Evolutionary conservation across 2,113 vertebrate genomes (phyloP).

Genomic region (Anthoscopus minutus): DNA sequence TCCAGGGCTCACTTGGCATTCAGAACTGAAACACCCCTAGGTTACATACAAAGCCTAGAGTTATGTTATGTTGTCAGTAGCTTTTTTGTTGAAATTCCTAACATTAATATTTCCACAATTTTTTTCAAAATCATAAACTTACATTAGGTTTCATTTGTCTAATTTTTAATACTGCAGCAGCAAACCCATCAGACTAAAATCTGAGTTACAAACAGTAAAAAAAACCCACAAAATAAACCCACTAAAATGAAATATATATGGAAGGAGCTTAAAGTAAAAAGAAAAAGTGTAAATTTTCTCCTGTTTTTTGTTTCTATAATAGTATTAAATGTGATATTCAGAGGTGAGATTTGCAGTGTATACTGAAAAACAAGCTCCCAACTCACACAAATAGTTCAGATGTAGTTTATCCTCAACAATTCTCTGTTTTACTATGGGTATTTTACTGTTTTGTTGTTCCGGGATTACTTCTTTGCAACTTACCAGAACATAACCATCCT

Average conservation of each 20-base stretch:
- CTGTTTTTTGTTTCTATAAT: background rate
- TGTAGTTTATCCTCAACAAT: background rate
- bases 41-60: background rate
- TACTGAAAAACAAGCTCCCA: background rate
- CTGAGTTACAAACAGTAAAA: background rate
- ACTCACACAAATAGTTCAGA: background rate
- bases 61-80: background rate
- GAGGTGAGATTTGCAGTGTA: background rate
- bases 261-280: background rate
- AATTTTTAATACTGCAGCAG: background rate
- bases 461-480: constrained; percentile 40
- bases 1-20: background rate
- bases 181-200: background rate
- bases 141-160: background rate
- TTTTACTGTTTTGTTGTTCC: background rate
- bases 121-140: background rate
- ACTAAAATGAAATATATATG: background rate
- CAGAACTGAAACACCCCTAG: background rate
- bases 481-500: constrained; percentile 95
- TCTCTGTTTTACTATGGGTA: background rate
- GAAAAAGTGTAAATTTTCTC: background rate
- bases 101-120: background rate
- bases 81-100: background rate
- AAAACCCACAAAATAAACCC: background rate
- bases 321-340: background rate